Conservation (phyloP, 2,888 invertebrate species). For the Exephanes ischioxanthus region DNA sequence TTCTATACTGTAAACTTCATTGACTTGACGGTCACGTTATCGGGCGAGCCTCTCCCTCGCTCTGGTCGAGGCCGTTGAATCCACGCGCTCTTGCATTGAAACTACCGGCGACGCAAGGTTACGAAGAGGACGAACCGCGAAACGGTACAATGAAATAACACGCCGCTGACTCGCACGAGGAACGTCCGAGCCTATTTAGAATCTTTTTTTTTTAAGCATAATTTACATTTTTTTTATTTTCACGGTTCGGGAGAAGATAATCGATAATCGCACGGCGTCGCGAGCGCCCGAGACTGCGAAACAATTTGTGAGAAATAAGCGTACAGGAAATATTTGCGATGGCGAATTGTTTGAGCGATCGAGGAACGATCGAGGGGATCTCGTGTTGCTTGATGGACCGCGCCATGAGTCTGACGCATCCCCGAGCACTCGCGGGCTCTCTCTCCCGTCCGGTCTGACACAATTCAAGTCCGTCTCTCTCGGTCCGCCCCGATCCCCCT, state of each 20-base stretch:
- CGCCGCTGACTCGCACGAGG: conserved; percentile 11
- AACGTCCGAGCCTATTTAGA: conserved; percentile 33
- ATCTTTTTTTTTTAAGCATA: conserved; percentile 5
- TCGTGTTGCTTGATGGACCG: conserved; percentile 57
- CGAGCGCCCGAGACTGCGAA: conserved; percentile 51
- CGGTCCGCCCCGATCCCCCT: conserved; percentile 41
- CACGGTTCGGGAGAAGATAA: conserved; percentile 59
- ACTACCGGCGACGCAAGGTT: conserved; percentile 17
- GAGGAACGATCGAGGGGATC: conserved; percentile 38
- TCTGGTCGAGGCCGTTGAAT: neutral
- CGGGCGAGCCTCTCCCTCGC: conserved; percentile 40
- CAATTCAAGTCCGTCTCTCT: conserved; percentile 28
- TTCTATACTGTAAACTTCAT: conserved; percentile 71
- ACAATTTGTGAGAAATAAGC: conserved; percentile 5
- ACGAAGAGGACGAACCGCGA: conserved; percentile 20
- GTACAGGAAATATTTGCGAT: conserved; percentile 47
- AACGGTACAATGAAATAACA: conserved; percentile 36
- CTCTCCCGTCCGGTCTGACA: conserved; percentile 19
- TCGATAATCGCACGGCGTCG: conserved; percentile 51
- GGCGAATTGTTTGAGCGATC: conserved; percentile 31
- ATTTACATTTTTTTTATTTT: conserved; percentile 52
- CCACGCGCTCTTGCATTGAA: conserved; percentile 49
- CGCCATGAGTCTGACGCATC: conserved; percentile 47
- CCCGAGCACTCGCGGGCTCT: conserved; percentile 28
- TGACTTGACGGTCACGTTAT: conserved; percentile 81